Conservation (phyloP, 2,888 invertebrate species). For the Allygus modestus region DNA sequence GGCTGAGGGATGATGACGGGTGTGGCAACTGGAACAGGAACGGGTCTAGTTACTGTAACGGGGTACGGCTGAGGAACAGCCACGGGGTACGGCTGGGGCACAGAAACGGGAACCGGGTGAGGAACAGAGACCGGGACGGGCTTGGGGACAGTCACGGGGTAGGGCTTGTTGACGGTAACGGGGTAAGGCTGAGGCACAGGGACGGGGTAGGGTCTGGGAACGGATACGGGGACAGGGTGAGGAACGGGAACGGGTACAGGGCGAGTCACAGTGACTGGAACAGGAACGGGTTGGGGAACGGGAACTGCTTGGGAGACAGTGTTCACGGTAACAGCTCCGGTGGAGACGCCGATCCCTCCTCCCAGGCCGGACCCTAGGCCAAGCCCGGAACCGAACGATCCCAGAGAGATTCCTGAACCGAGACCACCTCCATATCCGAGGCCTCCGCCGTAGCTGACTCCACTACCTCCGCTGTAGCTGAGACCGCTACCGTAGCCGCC, state of each 20-base stretch:
- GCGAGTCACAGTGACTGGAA: conserved; percentile 64
- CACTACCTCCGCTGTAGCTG: no score
- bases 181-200: conserved; percentile 64
- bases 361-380: conserved; percentile 31
- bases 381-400: conserved; percentile 31
- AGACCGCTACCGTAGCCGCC: conserved; percentile 36
- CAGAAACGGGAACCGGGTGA: conserved; percentile 73
- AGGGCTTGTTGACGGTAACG: conserved; percentile 61
- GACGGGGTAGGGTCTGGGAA: conserved; percentile 61
- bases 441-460: no score
- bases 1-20: conserved; percentile 67
- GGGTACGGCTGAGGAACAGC: conserved; percentile 66
- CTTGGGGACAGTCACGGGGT: conserved; percentile 62
- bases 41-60: conserved; percentile 63
- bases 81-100: conserved; percentile 69
- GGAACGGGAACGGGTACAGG: conserved; percentile 64
- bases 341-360: conserved; percentile 37
- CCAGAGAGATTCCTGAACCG: conserved; percentile 35
- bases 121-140: conserved; percentile 65
- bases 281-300: conserved; percentile 64
- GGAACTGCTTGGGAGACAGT: conserved; percentile 66
- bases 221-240: conserved; percentile 64
- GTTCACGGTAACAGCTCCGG: conserved; percentile 60
- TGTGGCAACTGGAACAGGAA: conserved; percentile 65
- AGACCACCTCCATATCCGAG: conserved; percentile 52